Base-by-base conservation (phyloP, 2,797 vertebrate genomes). In the Erethizon dorsatum region DNA sequence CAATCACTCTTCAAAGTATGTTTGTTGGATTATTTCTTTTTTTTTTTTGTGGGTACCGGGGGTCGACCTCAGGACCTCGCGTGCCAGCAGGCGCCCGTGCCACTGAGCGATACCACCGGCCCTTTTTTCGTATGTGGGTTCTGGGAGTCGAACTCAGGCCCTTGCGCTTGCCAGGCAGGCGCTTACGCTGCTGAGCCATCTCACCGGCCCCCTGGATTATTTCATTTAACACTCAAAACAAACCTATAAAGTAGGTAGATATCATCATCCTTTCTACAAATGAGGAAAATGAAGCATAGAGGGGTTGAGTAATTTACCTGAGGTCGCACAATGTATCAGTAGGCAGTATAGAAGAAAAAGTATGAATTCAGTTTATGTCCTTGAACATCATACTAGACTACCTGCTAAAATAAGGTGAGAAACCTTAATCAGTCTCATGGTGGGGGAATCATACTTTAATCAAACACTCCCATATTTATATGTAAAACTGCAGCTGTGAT, bases 331-430 rank as follows among this genome's bases (percentile, higher is more conserved):
- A 45, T 10, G 47, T 50, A 50, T 26, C 54, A 90, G 41, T 26
- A 33, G 26, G n/a, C 50, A 67, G 20, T 61, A 2, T 3, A 56
- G 26, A 47, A 83, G 85, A 94, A 12, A 37, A 41, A 84, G 8
- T 75, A 50, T n/a, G 41, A 85, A 83, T 37, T 88, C n/a, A 54
- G 12, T 45, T 95, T 50, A 65, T n/a, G 28, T 18, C 31, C 22
- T 67, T 78, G 45, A 50, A 33, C 33, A 84, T 50, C 45, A 59
- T 26, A 59, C 13, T 50, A 41, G 20, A 47, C 31, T 56, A 11
- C 41, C 57, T 95, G 54, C 59, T 47, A 56, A 95, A 77, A 95
- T 45, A 85, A 96, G 73, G 24, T 11, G 61, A 95, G 47, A 91
- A 67, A 15, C 18, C 33, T 11, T 7, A 65, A n/a, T 57, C 14